Conservation (phyloP, 1,140 invertebrate species). For the Zaprionus tsacasi region DNA sequence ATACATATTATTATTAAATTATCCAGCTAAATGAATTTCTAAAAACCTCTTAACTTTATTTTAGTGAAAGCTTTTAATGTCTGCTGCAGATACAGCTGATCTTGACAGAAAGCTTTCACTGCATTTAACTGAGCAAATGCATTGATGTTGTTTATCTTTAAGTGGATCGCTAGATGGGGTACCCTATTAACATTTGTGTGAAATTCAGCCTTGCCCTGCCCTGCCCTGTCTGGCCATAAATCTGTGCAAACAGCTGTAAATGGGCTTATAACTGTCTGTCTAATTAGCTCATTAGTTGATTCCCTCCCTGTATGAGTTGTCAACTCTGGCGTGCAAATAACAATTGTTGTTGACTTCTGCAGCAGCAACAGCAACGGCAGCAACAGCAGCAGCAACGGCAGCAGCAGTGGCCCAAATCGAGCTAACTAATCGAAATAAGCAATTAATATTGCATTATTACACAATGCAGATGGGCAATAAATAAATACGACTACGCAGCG, state of each 20-base stretch:
- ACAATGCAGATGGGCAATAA: slow-evolving; percentile 41
- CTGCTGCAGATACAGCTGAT: background rate
- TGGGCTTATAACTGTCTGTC: slow-evolving; percentile 18
- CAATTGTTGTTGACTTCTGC: slow-evolving; percentile 10
- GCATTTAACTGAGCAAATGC: background rate
- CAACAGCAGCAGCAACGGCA: background rate
- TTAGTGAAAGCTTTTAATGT: background rate
- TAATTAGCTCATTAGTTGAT: slow-evolving; percentile 44
- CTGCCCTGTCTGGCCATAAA: slow-evolving; percentile 27
- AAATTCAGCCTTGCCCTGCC: too few relatives aligned
- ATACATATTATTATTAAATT: too few relatives aligned
- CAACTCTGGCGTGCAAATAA: slow-evolving; percentile 35
- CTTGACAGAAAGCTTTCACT: background rate
- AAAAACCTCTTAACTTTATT: background rate
- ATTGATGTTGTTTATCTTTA: slow-evolving; percentile 2
- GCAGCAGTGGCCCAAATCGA: slow-evolving; percentile 3
- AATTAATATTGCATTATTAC: slow-evolving; percentile 69
- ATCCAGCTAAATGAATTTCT: background rate
- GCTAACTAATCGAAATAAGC: slow-evolving; percentile 46
- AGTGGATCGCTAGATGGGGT: background rate
- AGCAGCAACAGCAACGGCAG: background rate
- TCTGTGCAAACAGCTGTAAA: slow-evolving; percentile 23
- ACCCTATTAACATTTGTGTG: background rate
- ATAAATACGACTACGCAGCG: slow-evolving; percentile 46
- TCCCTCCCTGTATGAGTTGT: slow-evolving; percentile 14